phyloP scores from a whole-genome alignment of 2,797 vertebrate species.

The Sebastes iracundus region DNA sequence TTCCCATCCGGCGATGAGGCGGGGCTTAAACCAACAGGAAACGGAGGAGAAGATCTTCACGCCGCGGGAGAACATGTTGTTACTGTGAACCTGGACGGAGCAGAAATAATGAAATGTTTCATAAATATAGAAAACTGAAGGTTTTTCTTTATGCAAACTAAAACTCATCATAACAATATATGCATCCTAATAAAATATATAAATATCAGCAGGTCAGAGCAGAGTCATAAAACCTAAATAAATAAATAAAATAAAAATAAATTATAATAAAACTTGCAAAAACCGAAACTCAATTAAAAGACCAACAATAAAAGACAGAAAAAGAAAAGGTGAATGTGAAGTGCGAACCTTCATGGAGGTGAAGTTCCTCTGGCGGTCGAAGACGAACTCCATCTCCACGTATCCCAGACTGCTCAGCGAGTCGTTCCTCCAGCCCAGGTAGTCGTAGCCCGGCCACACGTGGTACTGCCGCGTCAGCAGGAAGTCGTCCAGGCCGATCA shows the following conservation, averaged over 20 bases:
- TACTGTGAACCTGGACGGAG: conserved; percentile 88
- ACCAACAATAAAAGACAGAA: too few relatives aligned
- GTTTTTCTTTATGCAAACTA: too few relatives aligned
- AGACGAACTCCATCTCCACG: conserved; percentile 88
- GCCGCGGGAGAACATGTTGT: conserved; percentile 91
- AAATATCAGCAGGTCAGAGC: too few relatives aligned
- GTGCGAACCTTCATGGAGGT: conserved; percentile 85
- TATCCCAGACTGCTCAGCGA: conserved; percentile 72
- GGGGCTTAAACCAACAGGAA: conserved; percentile 87
- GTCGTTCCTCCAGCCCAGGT: conserved; percentile 89
- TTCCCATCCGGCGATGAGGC: conserved; percentile 84
- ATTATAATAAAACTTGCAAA: too few relatives aligned
- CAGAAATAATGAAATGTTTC: too few relatives aligned
- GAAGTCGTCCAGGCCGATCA: conserved; percentile 86
- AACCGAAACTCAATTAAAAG: too few relatives aligned
- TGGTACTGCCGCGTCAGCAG: conserved; percentile 79
- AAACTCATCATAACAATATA: too few relatives aligned
- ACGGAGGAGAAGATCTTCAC: conserved; percentile 93
- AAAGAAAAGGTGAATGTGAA: too few relatives aligned
- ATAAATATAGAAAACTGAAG: too few relatives aligned
- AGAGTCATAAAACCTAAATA: too few relatives aligned
- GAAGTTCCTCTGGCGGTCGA: conserved; percentile 87
- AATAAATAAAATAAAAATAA: too few relatives aligned
- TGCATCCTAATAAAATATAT: too few relatives aligned
- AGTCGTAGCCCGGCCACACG: conserved; percentile 87